phyloP scores from a whole-genome alignment of 2,888 invertebrate genomes.

The Xestia rhomboidea region DNA sequence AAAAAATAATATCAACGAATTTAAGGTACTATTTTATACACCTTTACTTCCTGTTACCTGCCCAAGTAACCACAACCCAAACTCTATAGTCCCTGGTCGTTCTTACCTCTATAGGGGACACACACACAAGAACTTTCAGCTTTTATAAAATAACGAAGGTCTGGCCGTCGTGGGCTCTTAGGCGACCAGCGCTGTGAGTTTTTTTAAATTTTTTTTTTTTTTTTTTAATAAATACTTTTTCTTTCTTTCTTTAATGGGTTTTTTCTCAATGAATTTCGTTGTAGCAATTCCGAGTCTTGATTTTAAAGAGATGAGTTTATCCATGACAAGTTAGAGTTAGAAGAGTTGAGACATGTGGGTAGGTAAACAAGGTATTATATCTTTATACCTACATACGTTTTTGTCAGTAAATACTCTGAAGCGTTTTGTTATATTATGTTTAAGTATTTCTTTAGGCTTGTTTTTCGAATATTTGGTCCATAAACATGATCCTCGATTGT shows the following conservation, averaged over 20 bases:
- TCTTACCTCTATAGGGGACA: no score
- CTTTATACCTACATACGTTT: not conserved
- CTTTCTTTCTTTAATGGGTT: not conserved
- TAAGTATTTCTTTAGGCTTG: not conserved
- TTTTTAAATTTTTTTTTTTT: no score
- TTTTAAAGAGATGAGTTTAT: not conserved
- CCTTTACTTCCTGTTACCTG: no score
- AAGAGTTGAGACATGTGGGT: not conserved
- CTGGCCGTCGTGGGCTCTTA: no score
- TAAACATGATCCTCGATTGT: conserved; percentile 4
- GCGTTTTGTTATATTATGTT: not conserved
- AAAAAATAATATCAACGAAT: no score
- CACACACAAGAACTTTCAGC: no score
- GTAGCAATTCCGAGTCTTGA: not conserved
- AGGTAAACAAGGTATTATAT: not conserved
- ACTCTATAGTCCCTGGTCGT: no score
- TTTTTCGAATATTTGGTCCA: conserved; percentile 3
- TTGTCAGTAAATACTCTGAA: not conserved
- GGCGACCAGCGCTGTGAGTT: no score
- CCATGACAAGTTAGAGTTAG: not conserved
- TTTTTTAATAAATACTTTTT: no score
- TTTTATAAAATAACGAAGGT: no score
- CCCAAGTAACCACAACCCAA: no score
- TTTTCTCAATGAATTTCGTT: not conserved
- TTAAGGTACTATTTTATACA: no score